These are phyloP conservation scores for Agrilus cyanescens DNA, from an alignment of 2,888 invertebrate genomes.

Conservation along the genomic window DNA sequence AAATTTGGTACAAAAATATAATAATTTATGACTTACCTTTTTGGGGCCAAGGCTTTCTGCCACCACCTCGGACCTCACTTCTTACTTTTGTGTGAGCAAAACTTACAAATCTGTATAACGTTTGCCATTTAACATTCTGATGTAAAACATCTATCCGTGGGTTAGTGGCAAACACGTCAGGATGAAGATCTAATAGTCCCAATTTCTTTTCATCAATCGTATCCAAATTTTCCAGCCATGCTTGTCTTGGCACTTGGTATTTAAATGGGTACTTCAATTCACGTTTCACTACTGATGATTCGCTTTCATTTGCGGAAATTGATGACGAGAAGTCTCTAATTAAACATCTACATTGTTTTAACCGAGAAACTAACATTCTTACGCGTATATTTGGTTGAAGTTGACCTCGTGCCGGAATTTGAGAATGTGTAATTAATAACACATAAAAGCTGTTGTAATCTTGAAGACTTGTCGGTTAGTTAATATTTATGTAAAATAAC, in stretches of 20 bases:
- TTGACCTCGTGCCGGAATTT: too few relatives aligned
- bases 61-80: constrained; percentile 81
- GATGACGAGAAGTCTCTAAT: constrained; percentile 16
- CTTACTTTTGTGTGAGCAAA: constrained; percentile 67
- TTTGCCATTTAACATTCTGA: constrained; percentile 80
- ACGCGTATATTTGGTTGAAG: too few relatives aligned
- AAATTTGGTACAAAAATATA: neutral
- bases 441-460: too few relatives aligned
- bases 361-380: neutral
- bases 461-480: too few relatives aligned
- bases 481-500: too few relatives aligned
- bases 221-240: constrained; percentile 79
- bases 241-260: constrained; percentile 57
- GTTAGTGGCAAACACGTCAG: constrained; percentile 68
- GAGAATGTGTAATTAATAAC: too few relatives aligned
- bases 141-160: constrained; percentile 83
- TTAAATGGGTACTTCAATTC: constrained; percentile 41
- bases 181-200: constrained; percentile 83
- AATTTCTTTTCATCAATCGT: constrained; percentile 62
- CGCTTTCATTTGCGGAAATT: constrained; percentile 1
- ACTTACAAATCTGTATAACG: constrained; percentile 65
- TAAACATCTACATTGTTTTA: constrained; percentile 12
- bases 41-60: constrained; percentile 93
- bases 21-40: constrained; percentile 48
- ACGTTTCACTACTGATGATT: constrained; percentile 21